A percentile compares a stretch with the other conserved stretches of the same genome.
phyloP scores from a whole-genome alignment of 2,113 vertebrate species.

The Octodon degus region DNA sequence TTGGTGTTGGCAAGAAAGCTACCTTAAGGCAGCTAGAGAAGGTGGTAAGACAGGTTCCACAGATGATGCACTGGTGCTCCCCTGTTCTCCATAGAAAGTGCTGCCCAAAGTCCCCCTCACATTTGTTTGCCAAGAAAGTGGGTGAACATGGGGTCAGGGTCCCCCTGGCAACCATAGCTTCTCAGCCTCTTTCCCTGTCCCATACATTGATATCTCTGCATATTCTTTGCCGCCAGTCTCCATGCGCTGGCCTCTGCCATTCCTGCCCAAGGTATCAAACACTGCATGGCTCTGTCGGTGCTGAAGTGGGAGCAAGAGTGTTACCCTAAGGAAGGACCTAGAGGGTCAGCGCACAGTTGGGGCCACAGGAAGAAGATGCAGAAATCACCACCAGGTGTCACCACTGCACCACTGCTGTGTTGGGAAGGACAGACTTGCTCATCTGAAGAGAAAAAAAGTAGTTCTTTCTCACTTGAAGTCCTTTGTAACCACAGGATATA shows the following conservation, averaged over 20 bases:
- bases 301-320: not conserved
- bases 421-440: not conserved
- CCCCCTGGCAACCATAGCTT: not conserved
- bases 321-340: not conserved
- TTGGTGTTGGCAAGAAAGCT: not conserved
- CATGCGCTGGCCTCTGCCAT: not conserved
- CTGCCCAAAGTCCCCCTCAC: not conserved
- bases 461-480: not conserved
- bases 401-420: not conserved
- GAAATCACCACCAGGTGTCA: slow-evolving; percentile 29
- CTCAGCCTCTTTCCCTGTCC: not conserved
- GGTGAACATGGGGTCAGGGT: no score
- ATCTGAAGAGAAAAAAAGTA: not conserved
- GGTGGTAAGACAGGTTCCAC: not conserved
- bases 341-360: not conserved
- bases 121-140: not conserved
- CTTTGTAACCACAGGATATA: not conserved
- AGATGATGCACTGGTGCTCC: not conserved
- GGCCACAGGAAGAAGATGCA: not conserved
- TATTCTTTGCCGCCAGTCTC: not conserved
- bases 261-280: not conserved
- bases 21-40: not conserved
- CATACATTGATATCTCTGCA: not conserved
- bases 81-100: not conserved
- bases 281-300: not conserved